Conservation (phyloP, 2,797 vertebrate species). For the Acanthurus tractus region DNA sequence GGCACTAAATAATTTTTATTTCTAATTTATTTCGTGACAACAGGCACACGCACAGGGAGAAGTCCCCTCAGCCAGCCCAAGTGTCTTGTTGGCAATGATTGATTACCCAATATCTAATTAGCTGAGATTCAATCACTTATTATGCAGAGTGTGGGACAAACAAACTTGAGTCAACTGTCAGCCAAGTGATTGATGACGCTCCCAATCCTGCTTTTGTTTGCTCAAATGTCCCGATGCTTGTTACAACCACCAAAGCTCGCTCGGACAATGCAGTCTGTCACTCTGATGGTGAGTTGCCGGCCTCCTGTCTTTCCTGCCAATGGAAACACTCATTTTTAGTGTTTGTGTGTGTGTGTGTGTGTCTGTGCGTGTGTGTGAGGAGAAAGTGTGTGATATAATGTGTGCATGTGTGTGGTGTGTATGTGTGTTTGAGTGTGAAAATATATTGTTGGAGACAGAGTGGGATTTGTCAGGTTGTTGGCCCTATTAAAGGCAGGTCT, state of each 20-base stretch:
- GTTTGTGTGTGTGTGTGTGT: constrained; percentile 31
- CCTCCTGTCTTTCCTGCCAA: constrained; percentile 75
- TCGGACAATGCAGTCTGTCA: constrained; percentile 96
- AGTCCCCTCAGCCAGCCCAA: constrained; percentile 91
- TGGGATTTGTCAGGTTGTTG: constrained; percentile 88
- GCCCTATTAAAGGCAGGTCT: constrained; percentile 84
- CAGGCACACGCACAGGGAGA: constrained; percentile 82
- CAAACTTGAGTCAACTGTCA: constrained; percentile 99
- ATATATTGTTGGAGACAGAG: constrained; percentile 77
- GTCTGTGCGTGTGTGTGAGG: constrained; percentile 20
- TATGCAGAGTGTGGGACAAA: constrained; percentile 99
- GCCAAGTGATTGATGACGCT: constrained; percentile 96
- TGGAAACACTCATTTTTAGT: constrained; percentile 75
- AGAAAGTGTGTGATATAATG: constrained; percentile 12
- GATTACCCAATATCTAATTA: constrained; percentile 99
- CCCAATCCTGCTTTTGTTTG: constrained; percentile 96
- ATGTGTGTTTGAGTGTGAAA: constrained; percentile 31
- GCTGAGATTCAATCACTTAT: constrained; percentile 99
- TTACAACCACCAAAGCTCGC: constrained; percentile 96
- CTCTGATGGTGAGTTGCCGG: constrained; percentile 85
- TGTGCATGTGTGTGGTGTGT: constrained; percentile 2
- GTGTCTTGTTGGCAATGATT: constrained; percentile 99
- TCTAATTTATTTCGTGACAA: constrained; percentile 86
- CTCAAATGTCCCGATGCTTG: constrained; percentile 97
- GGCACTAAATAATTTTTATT: constrained; percentile 84